phyloP scores from a whole-genome alignment of 2,113 vertebrate species.

The Poeciliopsis prolifica region DNA sequence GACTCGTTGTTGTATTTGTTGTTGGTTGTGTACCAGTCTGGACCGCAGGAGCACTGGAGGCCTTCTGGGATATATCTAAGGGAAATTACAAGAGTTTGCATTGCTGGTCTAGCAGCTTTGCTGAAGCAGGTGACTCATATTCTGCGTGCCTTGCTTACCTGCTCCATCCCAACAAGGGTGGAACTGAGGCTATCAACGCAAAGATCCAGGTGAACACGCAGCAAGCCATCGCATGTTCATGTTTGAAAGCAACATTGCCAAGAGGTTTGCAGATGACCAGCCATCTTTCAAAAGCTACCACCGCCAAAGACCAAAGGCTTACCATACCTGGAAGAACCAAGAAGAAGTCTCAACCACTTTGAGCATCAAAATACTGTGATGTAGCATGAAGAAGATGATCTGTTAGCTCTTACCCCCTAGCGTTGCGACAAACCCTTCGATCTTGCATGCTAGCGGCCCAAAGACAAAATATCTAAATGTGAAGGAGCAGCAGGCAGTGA shows the following conservation, averaged over 20 bases:
- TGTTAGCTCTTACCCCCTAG: slow-evolving; percentile 74
- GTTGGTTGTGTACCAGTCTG: slow-evolving; percentile 81
- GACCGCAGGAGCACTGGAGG: slow-evolving; percentile 81
- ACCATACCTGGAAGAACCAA: slow-evolving; percentile 75
- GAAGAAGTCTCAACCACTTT: background rate
- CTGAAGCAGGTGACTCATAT: background rate
- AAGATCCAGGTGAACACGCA: slow-evolving; percentile 76
- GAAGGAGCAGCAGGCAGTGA: slow-evolving; percentile 69
- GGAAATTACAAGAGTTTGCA: background rate
- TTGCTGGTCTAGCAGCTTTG: background rate
- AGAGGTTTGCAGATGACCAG: slow-evolving; percentile 81
- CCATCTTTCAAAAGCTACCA: slow-evolving; percentile 78
- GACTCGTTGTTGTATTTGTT: slow-evolving; percentile 83
- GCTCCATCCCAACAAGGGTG: slow-evolving; percentile 80
- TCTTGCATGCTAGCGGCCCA: slow-evolving; percentile 75
- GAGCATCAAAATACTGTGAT: background rate
- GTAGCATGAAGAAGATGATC: background rate
- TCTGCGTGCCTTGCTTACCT: slow-evolving; percentile 58
- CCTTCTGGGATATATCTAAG: slow-evolving; percentile 81
- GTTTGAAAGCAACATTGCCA: slow-evolving; percentile 77
- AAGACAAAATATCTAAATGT: slow-evolving; percentile 75
- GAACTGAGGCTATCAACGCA: slow-evolving; percentile 57
- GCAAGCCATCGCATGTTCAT: slow-evolving; percentile 72
- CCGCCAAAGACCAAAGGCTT: slow-evolving; percentile 79
- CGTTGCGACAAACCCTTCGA: slow-evolving; percentile 79